These are phyloP conservation scores for mouse (Mus musculus) DNA, from an alignment of 2,113 vertebrate species.

Conservation along the genomic window DNA sequence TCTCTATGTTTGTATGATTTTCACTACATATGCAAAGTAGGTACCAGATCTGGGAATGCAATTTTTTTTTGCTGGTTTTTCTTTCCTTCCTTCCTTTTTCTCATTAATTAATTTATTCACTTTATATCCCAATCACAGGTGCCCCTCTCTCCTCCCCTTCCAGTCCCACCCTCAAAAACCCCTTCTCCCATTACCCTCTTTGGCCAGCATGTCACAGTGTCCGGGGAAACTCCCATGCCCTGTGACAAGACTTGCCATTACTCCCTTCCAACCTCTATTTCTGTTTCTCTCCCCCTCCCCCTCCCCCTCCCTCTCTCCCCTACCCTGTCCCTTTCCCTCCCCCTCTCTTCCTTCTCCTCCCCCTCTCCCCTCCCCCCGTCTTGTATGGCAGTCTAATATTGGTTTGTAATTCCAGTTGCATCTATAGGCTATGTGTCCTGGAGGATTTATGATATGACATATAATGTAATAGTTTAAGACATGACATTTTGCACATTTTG, in stretches of 20 bases:
- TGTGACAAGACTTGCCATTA: neutral
- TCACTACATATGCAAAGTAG: neutral
- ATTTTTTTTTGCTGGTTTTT: neutral
- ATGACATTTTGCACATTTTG: neutral
- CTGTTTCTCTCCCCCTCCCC: no score
- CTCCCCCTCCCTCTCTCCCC: no score
- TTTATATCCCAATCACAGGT: no score
- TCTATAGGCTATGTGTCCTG: neutral
- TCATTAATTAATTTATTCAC: no score
- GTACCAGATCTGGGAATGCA: neutral
- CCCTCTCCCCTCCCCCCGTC: no score
- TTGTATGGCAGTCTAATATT: neutral
- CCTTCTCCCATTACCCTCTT: neutral
- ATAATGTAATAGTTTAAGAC: neutral
- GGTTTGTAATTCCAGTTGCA: neutral
- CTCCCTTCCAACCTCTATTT: no score
- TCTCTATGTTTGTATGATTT: neutral
- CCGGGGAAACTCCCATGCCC: neutral
- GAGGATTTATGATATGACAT: neutral
- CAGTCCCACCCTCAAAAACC: no score
- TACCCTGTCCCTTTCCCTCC: no score
- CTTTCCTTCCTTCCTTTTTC: neutral
- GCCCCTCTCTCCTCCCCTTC: no score
- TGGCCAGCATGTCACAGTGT: neutral
- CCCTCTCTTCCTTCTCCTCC: no score